Evolutionary conservation across 2,113 vertebrate genomes (phyloP), one percentile per base, ranked within the genome.

Genomic region (Pardalotus punctatus): DNA sequence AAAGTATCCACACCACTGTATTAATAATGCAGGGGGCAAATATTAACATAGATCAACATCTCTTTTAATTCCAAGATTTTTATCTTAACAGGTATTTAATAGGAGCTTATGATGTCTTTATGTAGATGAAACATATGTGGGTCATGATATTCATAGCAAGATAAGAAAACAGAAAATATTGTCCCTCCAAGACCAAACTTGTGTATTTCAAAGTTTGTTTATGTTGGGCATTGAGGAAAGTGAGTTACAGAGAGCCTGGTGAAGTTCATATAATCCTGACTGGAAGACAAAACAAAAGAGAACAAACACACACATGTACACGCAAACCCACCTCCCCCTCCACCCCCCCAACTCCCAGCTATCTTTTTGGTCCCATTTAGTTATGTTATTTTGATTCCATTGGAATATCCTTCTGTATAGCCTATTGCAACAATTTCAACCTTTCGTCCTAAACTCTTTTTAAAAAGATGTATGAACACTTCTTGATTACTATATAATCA

Each of bases 401-500:
- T 73, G 23, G 25, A 66, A 61, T 82, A n/a, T 53, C 27, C 13
- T 79, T 85, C 24, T 92, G 3, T 47, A 35, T 6, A 28, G 66
- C 25, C 36, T 50, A 22, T 65, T 62, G 25, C n/a, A 83, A 72
- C 4, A 58, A 14, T 60, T 67, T 74, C 88, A 79, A 88, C 87
- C 66, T 93, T 83, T 95, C 3, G 10, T 89, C 60, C 67, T 69
- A 15, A 95, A 71, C 17, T 47, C 8, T 51, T 66, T 60, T 51
- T 62, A 19, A n/a, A 65, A 89, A 92, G 65, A 56, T 17, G 4
- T 57, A 77, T 82, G 76, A 82, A 45, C 22, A 38, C 22, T 88
- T 89, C 77, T 78, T 89, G 45, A 81, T 94, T 91, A 45, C 51
- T 86, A 58, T 94, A 76, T 94, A 96, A 94, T 83, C 82, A 93